These are phyloP conservation scores for Macquaria ambigua DNA, from an alignment of 2,113 vertebrate species.

Conservation along the genomic window DNA sequence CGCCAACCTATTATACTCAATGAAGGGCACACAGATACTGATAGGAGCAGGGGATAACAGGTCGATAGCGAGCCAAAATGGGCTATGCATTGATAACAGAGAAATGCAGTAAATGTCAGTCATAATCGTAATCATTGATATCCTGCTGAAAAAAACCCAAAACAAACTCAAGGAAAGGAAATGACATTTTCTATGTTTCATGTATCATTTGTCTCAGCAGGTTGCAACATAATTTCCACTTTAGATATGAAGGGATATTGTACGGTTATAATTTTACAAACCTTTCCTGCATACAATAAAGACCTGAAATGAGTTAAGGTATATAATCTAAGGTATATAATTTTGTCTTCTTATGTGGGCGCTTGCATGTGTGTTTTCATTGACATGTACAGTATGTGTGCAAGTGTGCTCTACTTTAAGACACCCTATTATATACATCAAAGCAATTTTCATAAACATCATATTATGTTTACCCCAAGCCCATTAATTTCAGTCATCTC, in stretches of 20 bases:
- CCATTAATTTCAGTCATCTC: conserved; percentile 44
- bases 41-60: conserved; percentile 50
- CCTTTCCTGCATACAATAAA: background rate
- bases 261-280: background rate
- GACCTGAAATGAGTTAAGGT: background rate
- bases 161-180: background rate
- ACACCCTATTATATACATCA: conserved; percentile 50
- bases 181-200: conserved; percentile 29
- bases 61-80: conserved; percentile 64
- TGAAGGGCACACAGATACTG: conserved; percentile 65
- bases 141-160: conserved; percentile 13
- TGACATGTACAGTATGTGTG: background rate
- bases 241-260: background rate
- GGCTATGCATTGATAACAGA: conserved; percentile 25
- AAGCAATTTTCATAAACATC: conserved; percentile 47
- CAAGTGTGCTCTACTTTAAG: conserved; percentile 5
- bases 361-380: background rate
- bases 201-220: conserved; percentile 14
- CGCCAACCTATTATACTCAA: conserved; percentile 70
- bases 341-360: background rate
- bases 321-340: conserved; percentile 1
- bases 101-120: conserved; percentile 61
- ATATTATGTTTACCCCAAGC: conserved; percentile 44
- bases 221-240: background rate
- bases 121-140: conserved; percentile 51